phyloP scores from a whole-genome alignment of 2,797 vertebrate genomes.

The Selene dorsalis region DNA sequence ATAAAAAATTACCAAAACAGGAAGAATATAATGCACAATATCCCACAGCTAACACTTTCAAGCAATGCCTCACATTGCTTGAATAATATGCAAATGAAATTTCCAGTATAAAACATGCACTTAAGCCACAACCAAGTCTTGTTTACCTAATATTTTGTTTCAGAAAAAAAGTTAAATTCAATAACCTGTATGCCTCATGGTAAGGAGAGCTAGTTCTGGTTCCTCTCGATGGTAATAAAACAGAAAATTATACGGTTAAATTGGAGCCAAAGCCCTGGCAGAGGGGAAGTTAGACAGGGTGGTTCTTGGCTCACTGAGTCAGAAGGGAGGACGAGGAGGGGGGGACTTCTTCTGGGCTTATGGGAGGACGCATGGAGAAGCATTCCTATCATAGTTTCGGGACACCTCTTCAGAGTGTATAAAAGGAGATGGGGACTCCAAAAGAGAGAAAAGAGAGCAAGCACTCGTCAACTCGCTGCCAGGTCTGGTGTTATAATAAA shows the following conservation, averaged over 20 bases:
- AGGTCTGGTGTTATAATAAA: slow-evolving; percentile 14
- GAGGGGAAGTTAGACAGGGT: slow-evolving; percentile 37
- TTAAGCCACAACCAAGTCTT: not conserved
- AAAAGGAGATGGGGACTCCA: slow-evolving; percentile 78
- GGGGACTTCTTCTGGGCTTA: slow-evolving; percentile 67
- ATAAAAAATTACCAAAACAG: not conserved
- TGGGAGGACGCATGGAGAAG: slow-evolving; percentile 81
- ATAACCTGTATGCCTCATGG: not conserved
- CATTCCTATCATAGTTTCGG: slow-evolving; percentile 90
- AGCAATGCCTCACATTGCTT: not conserved
- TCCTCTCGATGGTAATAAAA: slow-evolving; percentile 20
- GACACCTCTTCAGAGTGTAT: slow-evolving; percentile 88
- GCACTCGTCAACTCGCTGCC: slow-evolving; percentile 5
- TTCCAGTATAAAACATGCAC: not conserved
- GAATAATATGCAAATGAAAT: not conserved
- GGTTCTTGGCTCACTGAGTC: slow-evolving; percentile 54
- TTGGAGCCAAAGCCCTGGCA: slow-evolving; percentile 28
- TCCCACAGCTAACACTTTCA: not conserved
- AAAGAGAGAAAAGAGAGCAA: slow-evolving; percentile 58
- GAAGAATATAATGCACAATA: not conserved
- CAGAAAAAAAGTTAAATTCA: not conserved
- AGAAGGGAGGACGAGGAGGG: slow-evolving; percentile 11
- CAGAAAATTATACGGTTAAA: slow-evolving; percentile 24
- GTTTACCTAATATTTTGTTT: not conserved
- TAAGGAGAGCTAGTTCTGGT: slow-evolving; percentile 7